Conservation (phyloP, 2,797 vertebrate species). For the Gastrophryne carolinensis region DNA sequence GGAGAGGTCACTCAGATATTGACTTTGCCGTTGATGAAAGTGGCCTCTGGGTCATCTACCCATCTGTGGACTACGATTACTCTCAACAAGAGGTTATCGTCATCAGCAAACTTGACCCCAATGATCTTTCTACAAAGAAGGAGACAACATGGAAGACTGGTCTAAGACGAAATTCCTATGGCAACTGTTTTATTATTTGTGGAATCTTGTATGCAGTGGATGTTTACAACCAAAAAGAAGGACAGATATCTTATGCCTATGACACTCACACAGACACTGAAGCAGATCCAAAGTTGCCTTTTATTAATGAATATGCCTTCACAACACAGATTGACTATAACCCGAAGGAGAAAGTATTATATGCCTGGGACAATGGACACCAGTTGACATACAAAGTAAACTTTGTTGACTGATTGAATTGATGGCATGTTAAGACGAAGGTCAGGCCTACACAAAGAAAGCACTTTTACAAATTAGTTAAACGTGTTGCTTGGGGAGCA, state of each 20-base stretch:
- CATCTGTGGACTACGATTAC: slow-evolving; percentile 82
- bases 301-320: slow-evolving; percentile 86
- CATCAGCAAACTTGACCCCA: slow-evolving; percentile 88
- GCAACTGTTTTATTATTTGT: slow-evolving; percentile 96
- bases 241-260: slow-evolving; percentile 88
- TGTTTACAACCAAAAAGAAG: slow-evolving; percentile 86
- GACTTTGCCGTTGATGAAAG: slow-evolving; percentile 96
- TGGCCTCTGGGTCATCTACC: slow-evolving; percentile 96
- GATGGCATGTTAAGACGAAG: slow-evolving; percentile 39
- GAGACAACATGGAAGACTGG: slow-evolving; percentile 92
- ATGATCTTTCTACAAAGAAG: slow-evolving; percentile 85
- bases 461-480: slow-evolving; percentile 43
- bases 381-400: slow-evolving; percentile 87
- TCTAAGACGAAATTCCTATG: slow-evolving; percentile 85
- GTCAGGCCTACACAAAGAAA: slow-evolving; percentile 59
- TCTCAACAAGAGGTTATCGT: slow-evolving; percentile 88
- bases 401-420: slow-evolving; percentile 78
- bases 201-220: slow-evolving; percentile 92
- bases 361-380: slow-evolving; percentile 96
- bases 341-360: slow-evolving; percentile 90
- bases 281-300: slow-evolving; percentile 81
- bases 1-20: slow-evolving; percentile 94
- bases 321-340: slow-evolving; percentile 97
- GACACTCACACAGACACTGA: slow-evolving; percentile 93
- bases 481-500: slow-evolving; percentile 43